A percentile compares a stretch with the other conserved stretches of the same genome.
These are phyloP conservation scores for Xestia c-nigrum DNA, from an alignment of 2,888 invertebrate genomes.

Conservation along the genomic window DNA sequence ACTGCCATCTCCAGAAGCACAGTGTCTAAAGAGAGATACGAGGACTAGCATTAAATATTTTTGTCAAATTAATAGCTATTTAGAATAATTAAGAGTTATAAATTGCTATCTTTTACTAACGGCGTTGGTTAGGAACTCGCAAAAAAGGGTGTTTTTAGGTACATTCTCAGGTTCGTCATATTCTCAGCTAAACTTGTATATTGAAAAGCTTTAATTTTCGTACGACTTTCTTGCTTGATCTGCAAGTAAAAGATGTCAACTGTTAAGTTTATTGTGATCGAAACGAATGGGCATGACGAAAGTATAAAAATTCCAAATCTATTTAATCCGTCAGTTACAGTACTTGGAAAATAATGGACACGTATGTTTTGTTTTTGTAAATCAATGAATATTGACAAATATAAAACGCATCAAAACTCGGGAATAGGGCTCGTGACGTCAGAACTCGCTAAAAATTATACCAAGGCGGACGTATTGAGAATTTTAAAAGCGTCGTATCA, in stretches of 20 bases:
- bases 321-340: no score
- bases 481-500: no score
- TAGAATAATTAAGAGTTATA: neutral
- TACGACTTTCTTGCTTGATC: slow-evolving; percentile 23
- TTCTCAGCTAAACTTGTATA: slow-evolving; percentile 16
- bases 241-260: slow-evolving; percentile 37
- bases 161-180: slow-evolving; percentile 17
- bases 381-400: no score
- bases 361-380: no score
- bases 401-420: no score
- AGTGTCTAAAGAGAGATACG: neutral
- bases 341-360: no score
- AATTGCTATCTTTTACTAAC: slow-evolving; percentile 39
- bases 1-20: neutral
- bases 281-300: neutral
- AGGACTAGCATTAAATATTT: no score
- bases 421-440: no score
- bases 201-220: slow-evolving; percentile 16
- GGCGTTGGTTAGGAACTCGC: neutral
- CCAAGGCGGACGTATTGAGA: no score
- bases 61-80: no score
- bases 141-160: neutral
- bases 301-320: no score
- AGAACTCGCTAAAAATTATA: no score
- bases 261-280: neutral